Base-by-base conservation (phyloP, 2,888 invertebrate genomes). In the Morpho deidamia region DNA sequence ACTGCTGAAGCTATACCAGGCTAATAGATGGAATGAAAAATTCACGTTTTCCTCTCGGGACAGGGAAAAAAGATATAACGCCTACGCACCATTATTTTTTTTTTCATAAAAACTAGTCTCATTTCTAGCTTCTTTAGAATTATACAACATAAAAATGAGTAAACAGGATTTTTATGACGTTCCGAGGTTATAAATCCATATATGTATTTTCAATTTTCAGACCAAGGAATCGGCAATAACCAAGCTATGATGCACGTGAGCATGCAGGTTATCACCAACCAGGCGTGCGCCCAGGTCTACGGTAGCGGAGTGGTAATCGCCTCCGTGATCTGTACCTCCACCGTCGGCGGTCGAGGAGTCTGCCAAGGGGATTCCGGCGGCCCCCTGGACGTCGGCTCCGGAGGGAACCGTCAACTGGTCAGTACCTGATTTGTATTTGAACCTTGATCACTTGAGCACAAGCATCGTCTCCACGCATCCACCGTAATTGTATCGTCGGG, bases 351-450 rank as follows among this genome's bases (percentile, higher is more conserved):
- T 1, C 70, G 56, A 46, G 76, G 81, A 38, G 76, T 81, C 1
- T 90, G 90, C 69, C 74, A 68, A 8, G 72, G 75, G 0, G 78
- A 79, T 62, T 70, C 72, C 10, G 80, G 80, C 0, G 79, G 76
- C 11, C 70, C 74, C 11, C 63, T 72, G 47, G 64, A 56, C 11
- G 11, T 50, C n/a, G 51, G 51, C 41, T 39, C 11, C 44, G 63
- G 57, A 1, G n/a, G 9, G n/a, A 51, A 45, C 47, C 39, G 40
- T 7, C 40, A 44, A 38, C 41, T 54, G 54, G 53, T 54, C 12
- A 14, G 51, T 11, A 8, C 2, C 37, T 37, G 34, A 5, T 14
- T 2, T 12, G 2, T 3, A 39, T 4, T 11, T 11, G 11, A 11
- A 2, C 8, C 5, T 8, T 8, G 5, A 40, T 11, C 11, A 23